Evolutionary conservation across 2,113 vertebrate genomes (phyloP).

Genomic region (Vicugna pacos): DNA sequence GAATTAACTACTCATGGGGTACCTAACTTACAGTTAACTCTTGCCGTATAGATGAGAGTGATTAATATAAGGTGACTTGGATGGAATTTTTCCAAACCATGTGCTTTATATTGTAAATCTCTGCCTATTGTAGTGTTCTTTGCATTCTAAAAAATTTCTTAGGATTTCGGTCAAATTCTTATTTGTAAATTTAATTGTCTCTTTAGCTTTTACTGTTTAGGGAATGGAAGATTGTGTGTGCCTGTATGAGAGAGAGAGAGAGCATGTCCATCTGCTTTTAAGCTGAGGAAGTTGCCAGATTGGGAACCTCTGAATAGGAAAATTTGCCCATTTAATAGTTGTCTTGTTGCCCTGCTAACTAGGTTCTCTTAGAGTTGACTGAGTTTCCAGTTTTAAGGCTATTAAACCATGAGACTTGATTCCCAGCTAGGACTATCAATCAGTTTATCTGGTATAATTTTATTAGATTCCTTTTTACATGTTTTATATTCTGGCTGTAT

Average conservation of each 20-base stretch:
- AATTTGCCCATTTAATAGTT: neutral
- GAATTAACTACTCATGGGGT: conserved; percentile 20
- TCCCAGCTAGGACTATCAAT: neutral
- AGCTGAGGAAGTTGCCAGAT: neutral
- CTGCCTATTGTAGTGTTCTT: neutral
- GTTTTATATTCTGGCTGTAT: neutral
- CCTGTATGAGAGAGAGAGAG: neutral
- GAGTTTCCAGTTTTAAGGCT: conserved; percentile 8
- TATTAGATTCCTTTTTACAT: conserved; percentile 16
- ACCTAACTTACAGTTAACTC: neutral
- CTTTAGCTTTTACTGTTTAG: neutral
- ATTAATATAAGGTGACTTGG: neutral
- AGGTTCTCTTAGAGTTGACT: neutral
- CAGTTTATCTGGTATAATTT: conserved; percentile 40
- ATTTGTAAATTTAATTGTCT: conserved; percentile 41
- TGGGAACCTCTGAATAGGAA: neutral
- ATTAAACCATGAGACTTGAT: neutral
- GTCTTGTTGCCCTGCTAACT: neutral
- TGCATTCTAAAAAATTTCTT: neutral
- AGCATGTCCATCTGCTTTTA: neutral
- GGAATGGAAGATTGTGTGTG: neutral
- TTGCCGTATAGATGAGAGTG: neutral
- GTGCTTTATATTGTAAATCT: neutral
- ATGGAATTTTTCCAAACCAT: neutral
- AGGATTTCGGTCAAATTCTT: neutral